Evolutionary conservation across 1,140 invertebrate genomes (phyloP), one percentile per base, ranked within the genome.

Genomic region (Macrobrachium nipponense): DNA sequence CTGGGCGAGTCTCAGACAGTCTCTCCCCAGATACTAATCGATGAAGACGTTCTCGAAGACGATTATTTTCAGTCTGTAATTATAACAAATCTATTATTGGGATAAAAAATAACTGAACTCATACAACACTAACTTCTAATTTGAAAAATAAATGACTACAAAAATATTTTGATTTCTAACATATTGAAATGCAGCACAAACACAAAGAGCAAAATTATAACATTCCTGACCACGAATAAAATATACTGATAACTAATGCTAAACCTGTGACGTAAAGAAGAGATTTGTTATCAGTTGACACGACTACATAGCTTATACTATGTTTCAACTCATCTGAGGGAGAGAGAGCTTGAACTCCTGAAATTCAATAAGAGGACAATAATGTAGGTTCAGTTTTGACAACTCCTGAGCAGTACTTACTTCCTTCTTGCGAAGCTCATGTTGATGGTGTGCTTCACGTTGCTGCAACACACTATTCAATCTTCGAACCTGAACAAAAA

Each of bases 361-460:
- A 23, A 73, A 11, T 4, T 10, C 17, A 75, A 18, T 23, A 18
- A 43, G 11, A n/a, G 12, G 17, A 44, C 17, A 44, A 44, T 75
- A 43, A 66, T 0, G 12, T 4, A 70, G 12, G 4, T 36, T 27
- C 12, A 27, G 73, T 12, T 36, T 36, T 62, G 20, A 64, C 14
- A 62, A 80, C 7, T 64, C 0, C 8, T 14, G 62, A 23, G 27
- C 17, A 76, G 8, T 43, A 66, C 61, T 64, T 68, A 86, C 84
- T 78, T 86, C 84, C 18, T 86, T 86, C 59, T 86, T 86, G 27
- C 78, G 58, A 12, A 86, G 76, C 62, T 86, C 84, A 58, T 86
- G 84, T 18, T 86, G 84, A 27, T 86, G 77, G 14, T 86, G 84
- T 15, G 68, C 84, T 27, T 86, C 84, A 62, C 84, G 66, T 36